Percentiles rank a stretch among this genome's conserved stretches.
These are phyloP conservation scores for Andrena haemorrhoa DNA, from an alignment of 2,888 invertebrate species.

Conservation along the genomic window DNA sequence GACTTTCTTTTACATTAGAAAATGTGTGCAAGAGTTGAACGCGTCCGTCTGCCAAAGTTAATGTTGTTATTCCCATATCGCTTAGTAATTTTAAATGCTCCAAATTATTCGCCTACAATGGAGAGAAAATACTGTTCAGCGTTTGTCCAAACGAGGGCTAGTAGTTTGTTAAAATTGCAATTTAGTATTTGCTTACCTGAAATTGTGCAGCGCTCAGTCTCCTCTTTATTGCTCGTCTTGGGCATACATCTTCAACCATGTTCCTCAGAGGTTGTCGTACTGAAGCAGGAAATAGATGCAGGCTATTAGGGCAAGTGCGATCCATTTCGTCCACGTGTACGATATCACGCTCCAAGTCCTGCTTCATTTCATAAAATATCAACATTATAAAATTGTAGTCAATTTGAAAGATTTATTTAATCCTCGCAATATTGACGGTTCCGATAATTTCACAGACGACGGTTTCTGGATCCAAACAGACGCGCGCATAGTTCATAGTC, in stretches of 20 bases:
- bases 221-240: slow-evolving; percentile 88
- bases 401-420: background rate
- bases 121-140: slow-evolving; percentile 32
- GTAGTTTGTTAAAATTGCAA: slow-evolving; percentile 3
- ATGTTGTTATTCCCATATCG: slow-evolving; percentile 97
- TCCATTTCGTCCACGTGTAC: slow-evolving; percentile 88
- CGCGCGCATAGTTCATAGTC: no score
- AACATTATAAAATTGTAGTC: background rate
- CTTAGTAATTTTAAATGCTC: slow-evolving; percentile 94
- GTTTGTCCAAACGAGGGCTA: background rate
- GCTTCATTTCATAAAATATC: slow-evolving; percentile 45
- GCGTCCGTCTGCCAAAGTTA: slow-evolving; percentile 94
- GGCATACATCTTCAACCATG: slow-evolving; percentile 93
- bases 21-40: slow-evolving; percentile 96
- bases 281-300: slow-evolving; percentile 93
- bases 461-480: background rate
- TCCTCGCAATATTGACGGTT: background rate
- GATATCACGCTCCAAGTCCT: slow-evolving; percentile 81
- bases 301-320: slow-evolving; percentile 94
- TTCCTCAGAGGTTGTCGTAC: slow-evolving; percentile 94
- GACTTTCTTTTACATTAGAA: slow-evolving; percentile 89
- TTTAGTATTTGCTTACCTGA: slow-evolving; percentile 84
- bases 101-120: slow-evolving; percentile 91
- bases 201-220: slow-evolving; percentile 90
- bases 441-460: background rate